These are phyloP conservation scores for Catharus fuscescens DNA, from an alignment of 2,113 vertebrate genomes.

Conservation along the genomic window DNA sequence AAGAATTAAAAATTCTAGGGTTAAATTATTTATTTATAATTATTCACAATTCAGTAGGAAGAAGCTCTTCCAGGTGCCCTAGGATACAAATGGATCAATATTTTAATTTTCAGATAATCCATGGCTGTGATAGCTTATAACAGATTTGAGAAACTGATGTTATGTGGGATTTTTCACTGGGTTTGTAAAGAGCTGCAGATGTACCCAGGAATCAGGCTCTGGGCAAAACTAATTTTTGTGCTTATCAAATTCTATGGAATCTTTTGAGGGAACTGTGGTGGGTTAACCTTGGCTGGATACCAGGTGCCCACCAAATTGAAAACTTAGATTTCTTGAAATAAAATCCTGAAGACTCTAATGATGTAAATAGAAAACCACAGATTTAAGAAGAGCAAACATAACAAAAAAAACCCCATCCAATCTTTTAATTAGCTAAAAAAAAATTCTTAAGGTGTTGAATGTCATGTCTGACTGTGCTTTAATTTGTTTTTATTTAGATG, in stretches of 20 bases:
- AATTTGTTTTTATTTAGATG: slow-evolving; percentile 77
- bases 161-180: neutral
- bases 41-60: neutral
- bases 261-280: neutral
- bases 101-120: neutral
- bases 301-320: neutral
- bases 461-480: neutral
- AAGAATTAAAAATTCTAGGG: neutral
- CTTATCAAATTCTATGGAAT: neutral
- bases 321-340: neutral
- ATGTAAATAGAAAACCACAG: neutral
- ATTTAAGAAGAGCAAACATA: neutral
- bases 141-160: neutral
- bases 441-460: neutral
- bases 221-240: neutral
- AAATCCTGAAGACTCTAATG: neutral
- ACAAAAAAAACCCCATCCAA: fast-evolving
- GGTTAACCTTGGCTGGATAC: neutral
- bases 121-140: neutral
- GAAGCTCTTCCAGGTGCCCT: neutral
- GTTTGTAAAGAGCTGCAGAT: neutral
- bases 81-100: neutral
- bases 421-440: neutral
- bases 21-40: neutral
- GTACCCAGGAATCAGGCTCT: neutral